Base-by-base conservation (phyloP, 2,113 vertebrate species). In the Actenoides hombroni region DNA sequence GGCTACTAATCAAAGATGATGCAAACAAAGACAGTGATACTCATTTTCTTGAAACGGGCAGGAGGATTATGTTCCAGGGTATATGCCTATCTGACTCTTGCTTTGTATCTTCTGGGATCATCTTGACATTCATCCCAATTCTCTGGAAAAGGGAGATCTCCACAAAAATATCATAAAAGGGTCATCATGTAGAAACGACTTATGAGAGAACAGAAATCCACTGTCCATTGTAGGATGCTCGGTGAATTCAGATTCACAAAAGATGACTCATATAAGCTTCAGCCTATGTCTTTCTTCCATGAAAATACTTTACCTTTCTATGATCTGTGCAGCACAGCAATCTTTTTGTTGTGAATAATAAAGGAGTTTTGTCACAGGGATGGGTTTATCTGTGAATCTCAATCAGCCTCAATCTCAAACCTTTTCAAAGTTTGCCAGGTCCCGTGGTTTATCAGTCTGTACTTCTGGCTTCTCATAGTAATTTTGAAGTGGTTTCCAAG, bases 241-340 rank as follows among this genome's bases (percentile, higher is more conserved):
- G 2, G 21, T 37, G 19, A 13, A 56, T 78, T 88, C 51, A 64
- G 60, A 79, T 87, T 94, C 64, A 40, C 80, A 68, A 54, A 64
- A 75, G 35, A 24, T 83, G 83, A 93, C 42, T 92, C 92, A 84
- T 7, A 23, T 7, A 83, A 75, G 11, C 76, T 71, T 51, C 82
- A 63, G 21, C 28, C 69, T 49, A 3, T 65, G 64, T 56, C 44
- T 54, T 76, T 79, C 89, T 84, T 68, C 65, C 48, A 12, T 61
- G 76, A 88, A 95, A 96, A 92, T 84, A 42, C 76, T 94, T 92
- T 35, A 57, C 53, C 65, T 94, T 95, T 93, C 83, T 76, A 6
- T 54, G 90, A 91, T 68, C 83, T 69, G 28, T 39, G 51, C 3
- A 6, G 33, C 92, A 75, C 56, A 92, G 44, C 33, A 60, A 46